Conservation (phyloP, 2,888 invertebrate genomes). For the Lithodes maja region DNA sequence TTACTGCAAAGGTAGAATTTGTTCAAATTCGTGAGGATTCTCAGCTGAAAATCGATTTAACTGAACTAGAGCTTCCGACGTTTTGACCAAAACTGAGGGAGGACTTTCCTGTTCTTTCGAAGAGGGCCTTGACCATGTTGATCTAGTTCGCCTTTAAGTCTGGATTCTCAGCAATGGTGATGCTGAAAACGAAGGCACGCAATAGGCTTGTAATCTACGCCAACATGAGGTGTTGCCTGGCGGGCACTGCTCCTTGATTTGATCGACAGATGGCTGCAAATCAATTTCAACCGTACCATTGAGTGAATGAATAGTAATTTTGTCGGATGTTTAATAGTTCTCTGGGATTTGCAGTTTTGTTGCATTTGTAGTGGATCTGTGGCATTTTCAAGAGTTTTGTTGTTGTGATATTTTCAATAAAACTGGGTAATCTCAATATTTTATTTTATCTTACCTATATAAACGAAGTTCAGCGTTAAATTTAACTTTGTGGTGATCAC, state of each 20-base stretch:
- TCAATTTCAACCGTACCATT: constrained; percentile 4
- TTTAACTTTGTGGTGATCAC: background rate
- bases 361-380: background rate
- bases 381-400: constrained; percentile 23
- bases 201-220: constrained; percentile 33
- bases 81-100: constrained; percentile 35
- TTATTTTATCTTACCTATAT: constrained; percentile 6
- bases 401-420: constrained; percentile 1
- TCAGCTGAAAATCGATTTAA: constrained; percentile 33
- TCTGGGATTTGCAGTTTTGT: constrained; percentile 11
- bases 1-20: constrained; percentile 43
- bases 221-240: constrained; percentile 43
- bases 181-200: constrained; percentile 41
- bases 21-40: constrained; percentile 47
- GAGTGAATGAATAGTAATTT: constrained; percentile 8
- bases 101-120: constrained; percentile 29
- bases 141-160: constrained; percentile 14
- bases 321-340: background rate
- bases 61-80: constrained; percentile 36
- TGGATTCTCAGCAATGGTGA: constrained; percentile 34
- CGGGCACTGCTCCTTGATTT: constrained; percentile 42
- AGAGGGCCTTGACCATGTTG: constrained; percentile 19
- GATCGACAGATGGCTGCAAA: constrained; percentile 29
- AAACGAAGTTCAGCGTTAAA: background rate
- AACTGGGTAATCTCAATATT: background rate